Conservation (phyloP, 2,888 invertebrate genomes). For the Poecilus cupreus region DNA sequence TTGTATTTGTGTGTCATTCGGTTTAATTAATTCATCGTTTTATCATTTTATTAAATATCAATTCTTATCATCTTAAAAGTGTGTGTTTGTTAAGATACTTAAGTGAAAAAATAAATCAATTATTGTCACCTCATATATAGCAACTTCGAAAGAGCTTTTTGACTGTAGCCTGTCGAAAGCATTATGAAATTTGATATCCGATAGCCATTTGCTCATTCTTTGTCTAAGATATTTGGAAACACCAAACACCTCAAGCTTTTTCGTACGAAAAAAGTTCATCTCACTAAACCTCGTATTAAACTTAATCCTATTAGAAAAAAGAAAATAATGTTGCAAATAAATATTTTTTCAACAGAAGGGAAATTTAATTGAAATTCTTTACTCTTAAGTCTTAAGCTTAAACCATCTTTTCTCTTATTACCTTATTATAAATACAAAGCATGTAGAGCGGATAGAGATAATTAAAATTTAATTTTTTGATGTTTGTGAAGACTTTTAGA, state of each 20-base stretch:
- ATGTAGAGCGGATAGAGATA: constrained; percentile 19
- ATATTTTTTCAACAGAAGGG: background rate
- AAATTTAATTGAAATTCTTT: background rate
- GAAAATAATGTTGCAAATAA: background rate
- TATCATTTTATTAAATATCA: no score
- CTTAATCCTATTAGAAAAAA: background rate
- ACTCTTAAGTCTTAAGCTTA: background rate
- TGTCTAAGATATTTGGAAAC: background rate
- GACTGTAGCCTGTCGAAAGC: background rate
- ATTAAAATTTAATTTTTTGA: constrained; percentile 27
- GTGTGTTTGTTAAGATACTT: no score
- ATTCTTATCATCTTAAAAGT: no score
- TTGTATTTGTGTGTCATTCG: no score
- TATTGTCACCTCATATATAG: background rate
- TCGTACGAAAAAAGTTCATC: background rate
- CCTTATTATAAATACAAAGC: constrained; percentile 26
- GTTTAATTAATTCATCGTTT: no score
- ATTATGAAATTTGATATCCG: background rate
- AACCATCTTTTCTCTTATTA: background rate
- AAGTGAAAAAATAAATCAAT: background rate
- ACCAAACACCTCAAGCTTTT: background rate
- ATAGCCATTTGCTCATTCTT: background rate
- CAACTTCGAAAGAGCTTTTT: background rate
- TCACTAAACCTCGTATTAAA: background rate
- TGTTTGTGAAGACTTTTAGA: constrained; percentile 14